Conservation (phyloP, 2,797 vertebrate species). For the Falco peregrinus region DNA sequence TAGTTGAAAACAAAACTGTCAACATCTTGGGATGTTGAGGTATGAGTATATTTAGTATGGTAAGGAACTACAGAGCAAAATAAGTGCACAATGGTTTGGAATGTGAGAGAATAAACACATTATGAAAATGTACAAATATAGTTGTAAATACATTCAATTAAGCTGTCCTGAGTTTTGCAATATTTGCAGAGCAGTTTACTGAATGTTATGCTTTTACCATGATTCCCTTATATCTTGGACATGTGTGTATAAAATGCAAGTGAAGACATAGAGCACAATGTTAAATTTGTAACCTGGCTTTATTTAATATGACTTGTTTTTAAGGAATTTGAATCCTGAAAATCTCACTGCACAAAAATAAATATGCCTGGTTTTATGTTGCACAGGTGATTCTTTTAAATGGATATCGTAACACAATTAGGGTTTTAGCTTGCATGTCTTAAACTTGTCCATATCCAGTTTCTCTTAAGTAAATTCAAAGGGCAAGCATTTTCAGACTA, state of each 20-base stretch:
- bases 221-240: background rate
- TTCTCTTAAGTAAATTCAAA: background rate
- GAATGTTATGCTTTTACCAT: conserved; percentile 16
- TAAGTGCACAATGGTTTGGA: background rate
- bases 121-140: conserved; percentile 1
- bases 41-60: background rate
- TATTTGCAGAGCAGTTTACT: conserved; percentile 62
- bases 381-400: conserved; percentile 18
- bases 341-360: conserved; percentile 62
- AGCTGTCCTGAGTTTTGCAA: conserved; percentile 55
- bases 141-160: conserved; percentile 47
- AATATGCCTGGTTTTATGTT: conserved; percentile 45
- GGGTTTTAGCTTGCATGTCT: background rate
- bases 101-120: background rate
- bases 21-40: background rate
- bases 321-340: conserved; percentile 40
- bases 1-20: background rate
- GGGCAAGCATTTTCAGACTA: background rate
- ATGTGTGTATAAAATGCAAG: conserved; percentile 4
- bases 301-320: conserved; percentile 35
- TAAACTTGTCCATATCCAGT: background rate
- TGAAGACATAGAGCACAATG: conserved; percentile 62
- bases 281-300: background rate
- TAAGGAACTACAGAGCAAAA: background rate
- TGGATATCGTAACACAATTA: background rate